Conservation (phyloP, 1,140 invertebrate genomes). For the Drosophila ohnishii region DNA sequence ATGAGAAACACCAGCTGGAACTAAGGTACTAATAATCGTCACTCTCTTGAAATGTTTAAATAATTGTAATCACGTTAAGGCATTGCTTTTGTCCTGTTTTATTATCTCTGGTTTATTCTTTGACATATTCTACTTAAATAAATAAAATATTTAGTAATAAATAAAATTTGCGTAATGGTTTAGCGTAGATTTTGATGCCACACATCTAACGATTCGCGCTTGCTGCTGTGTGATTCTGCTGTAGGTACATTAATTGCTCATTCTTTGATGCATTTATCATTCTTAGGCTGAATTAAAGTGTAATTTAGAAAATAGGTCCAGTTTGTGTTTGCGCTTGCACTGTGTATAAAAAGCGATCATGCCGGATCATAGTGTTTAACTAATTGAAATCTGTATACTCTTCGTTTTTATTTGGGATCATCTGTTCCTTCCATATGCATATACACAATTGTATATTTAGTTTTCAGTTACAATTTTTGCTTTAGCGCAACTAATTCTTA, state of each 20-base stretch:
- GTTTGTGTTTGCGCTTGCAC: constrained; percentile 26
- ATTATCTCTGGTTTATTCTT: constrained; percentile 79
- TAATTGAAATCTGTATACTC: constrained; percentile 63
- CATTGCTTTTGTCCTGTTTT: constrained; percentile 72
- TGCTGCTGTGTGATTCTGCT: constrained; percentile 36
- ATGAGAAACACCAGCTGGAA: not conserved
- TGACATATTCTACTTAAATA: constrained; percentile 82
- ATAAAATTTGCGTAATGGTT: constrained; percentile 71
- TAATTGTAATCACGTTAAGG: constrained; percentile 46
- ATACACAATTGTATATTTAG: constrained; percentile 16
- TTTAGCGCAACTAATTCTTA: constrained; percentile 77
- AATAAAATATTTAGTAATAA: constrained; percentile 81
- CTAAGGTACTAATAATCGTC: constrained; percentile 14
- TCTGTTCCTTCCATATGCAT: constrained; percentile 37
- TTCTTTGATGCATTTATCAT: constrained; percentile 46
- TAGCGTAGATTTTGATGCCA: constrained; percentile 65
- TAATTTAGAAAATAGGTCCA: constrained; percentile 39
- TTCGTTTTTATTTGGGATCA: constrained; percentile 52
- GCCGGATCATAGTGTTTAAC: constrained; percentile 57
- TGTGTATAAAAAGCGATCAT: constrained; percentile 62
- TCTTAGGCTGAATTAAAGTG: constrained; percentile 31
- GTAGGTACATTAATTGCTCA: constrained; percentile 49
- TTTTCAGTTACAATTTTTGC: constrained; percentile 74
- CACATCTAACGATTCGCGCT: constrained; percentile 45
- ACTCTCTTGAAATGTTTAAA: constrained; percentile 12